These are phyloP conservation scores for Oncorhynchus tshawytscha DNA, from an alignment of 2,113 vertebrate genomes.

Conservation along the genomic window DNA sequence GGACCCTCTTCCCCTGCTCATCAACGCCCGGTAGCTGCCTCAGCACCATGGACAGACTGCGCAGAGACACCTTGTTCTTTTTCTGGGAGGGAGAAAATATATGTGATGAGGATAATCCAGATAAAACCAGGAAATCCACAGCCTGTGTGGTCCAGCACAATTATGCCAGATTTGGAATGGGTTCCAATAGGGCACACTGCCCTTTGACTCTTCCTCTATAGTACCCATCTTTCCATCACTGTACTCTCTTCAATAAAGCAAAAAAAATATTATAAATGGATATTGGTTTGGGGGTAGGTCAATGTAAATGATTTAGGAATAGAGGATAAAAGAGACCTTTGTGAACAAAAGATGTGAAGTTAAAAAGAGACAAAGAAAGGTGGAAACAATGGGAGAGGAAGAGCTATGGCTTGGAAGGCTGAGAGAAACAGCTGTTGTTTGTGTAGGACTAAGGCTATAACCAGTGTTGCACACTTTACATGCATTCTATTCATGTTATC, in stretches of 20 bases:
- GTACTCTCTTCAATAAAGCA: too few species aligned
- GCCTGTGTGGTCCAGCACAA: background rate
- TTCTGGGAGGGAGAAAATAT: slow-evolving; percentile 61
- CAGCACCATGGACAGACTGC: slow-evolving; percentile 89
- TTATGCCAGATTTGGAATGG: too few species aligned
- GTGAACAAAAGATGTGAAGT: too few species aligned
- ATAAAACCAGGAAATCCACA: background rate
- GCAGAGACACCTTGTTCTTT: slow-evolving; percentile 88
- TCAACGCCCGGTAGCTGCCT: slow-evolving; percentile 74
- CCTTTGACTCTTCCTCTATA: too few species aligned
- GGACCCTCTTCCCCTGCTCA: slow-evolving; percentile 72
- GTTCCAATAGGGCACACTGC: too few species aligned
- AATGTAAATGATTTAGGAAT: too few species aligned
- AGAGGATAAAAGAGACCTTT: too few species aligned
- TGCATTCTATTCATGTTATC: background rate
- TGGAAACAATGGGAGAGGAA: background rate
- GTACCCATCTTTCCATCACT: too few species aligned
- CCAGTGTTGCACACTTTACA: background rate
- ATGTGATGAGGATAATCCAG: too few species aligned
- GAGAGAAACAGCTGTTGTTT: background rate
- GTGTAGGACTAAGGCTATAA: too few species aligned
- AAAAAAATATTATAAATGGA: too few species aligned
- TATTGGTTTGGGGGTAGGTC: too few species aligned
- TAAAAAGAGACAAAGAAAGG: background rate
- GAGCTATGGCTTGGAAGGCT: background rate